Conservation (phyloP, 2,888 invertebrate species). For the Autographa gamma region DNA sequence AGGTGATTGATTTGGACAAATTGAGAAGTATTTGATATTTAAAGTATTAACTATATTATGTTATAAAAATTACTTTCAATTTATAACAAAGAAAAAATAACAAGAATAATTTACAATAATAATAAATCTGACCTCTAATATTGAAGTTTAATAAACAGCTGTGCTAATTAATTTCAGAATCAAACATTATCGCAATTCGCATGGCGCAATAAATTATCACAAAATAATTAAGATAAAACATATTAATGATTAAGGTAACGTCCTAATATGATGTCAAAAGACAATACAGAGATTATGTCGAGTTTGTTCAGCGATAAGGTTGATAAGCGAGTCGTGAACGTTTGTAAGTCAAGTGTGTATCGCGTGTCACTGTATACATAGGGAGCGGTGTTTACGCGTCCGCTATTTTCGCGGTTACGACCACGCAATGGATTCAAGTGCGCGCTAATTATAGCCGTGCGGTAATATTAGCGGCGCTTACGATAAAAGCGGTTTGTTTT, state of each 20-base stretch:
- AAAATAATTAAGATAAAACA: constrained; percentile 5
- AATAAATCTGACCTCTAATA: background rate
- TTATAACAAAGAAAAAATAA: background rate
- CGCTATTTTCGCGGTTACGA: constrained; percentile 5
- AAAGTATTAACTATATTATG: too few species aligned
- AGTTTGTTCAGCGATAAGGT: constrained; percentile 25
- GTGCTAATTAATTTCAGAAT: background rate
- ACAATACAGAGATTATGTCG: constrained; percentile 8
- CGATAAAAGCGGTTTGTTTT: background rate
- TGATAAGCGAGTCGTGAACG: constrained; percentile 21
- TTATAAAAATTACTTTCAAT: too few species aligned
- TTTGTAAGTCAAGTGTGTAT: constrained; percentile 44
- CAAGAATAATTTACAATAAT: background rate
- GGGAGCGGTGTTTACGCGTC: constrained; percentile 41
- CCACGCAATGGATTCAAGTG: constrained; percentile 20
- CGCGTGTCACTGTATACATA: constrained; percentile 36
- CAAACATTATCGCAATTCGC: too few species aligned
- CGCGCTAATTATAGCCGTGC: constrained; percentile 5
- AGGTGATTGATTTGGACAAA: too few species aligned
- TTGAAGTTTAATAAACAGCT: background rate
- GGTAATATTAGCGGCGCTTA: constrained; percentile 3
- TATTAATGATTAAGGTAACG: constrained; percentile 3
- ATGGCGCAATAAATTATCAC: constrained; percentile 4
- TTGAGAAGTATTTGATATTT: too few species aligned
- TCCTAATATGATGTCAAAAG: constrained; percentile 13